Base-by-base conservation (phyloP, 2,797 vertebrate genomes). In the Liasis olivaceus region DNA sequence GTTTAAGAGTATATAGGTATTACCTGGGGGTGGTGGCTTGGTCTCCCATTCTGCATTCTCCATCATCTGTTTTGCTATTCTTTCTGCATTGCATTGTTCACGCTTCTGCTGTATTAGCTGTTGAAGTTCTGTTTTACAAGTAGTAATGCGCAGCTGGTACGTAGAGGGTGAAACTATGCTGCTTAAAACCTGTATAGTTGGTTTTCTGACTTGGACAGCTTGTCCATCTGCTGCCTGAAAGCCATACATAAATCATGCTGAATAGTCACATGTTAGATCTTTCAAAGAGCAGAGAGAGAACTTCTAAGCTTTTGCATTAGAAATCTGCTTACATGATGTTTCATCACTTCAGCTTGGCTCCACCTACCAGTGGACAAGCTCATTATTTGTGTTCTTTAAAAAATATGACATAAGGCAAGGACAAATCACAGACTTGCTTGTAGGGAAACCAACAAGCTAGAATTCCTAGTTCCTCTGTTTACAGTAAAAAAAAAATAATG, bases 31-130 rank as follows among this genome's bases (percentile, higher is more conserved):
- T 0, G 99, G 99, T 0, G 99, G 99, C 3, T 98, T 98, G 93
- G 98, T 99, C 97, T 99, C 99, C 99, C 99, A 99, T 96, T 99
- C 99, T 0, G 99, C 98, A 31, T 98, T 99, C 96, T 99, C 99
- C 99, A 99, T 99, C 98, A 99, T 99, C 95, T 99, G 98, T 81
- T 99, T 99, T 94, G 99, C 99, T 93, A 99, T 98, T 91, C 99
- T 98, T 97, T 99, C 99, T 0, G 99, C 98, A 3, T 97, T 99
- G 95, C 99, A 99, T 96, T 99, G 99, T 95, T 99, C 99, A 54
- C 99, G 97, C 97, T 99, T 99, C 96, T 99, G 99, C 95, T 99
- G 99, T 87, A 99, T 97, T 95, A 99, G 97, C 93, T 99, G 99
- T 97, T 99, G 99, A 56, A 99, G 99, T 94, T 99, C 99, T 0